Conservation (phyloP, 53 echinoderm and acorn worm genomes). For the Stichopus horrens region DNA sequence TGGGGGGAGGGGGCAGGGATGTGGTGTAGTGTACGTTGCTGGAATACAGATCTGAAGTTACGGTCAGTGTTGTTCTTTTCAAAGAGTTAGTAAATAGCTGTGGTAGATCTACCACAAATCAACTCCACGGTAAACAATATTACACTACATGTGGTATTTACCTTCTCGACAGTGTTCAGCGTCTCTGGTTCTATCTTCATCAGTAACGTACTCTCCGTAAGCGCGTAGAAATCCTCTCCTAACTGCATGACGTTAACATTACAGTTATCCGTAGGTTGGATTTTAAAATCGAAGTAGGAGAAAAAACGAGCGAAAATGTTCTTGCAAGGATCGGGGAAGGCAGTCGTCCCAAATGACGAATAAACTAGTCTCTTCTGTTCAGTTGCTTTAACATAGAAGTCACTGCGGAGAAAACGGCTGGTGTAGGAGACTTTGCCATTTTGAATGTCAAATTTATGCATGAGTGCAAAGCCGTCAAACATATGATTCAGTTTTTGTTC, state of each 20-base stretch:
- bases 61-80: too few relatives aligned
- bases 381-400: conserved; percentile 62
- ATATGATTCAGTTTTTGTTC: conserved; percentile 49
- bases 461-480: conserved; percentile 69
- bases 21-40: too few relatives aligned
- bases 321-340: conserved; percentile 86
- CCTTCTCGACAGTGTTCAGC: conserved; percentile 63
- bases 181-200: conserved; percentile 60
- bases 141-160: not conserved
- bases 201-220: conserved; percentile 62
- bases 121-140: too few relatives aligned
- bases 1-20: too few relatives aligned
- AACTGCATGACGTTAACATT: conserved; percentile 69
- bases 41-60: too few relatives aligned
- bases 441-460: conserved; percentile 67
- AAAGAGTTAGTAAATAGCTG: too few relatives aligned
- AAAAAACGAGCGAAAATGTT: conserved; percentile 69
- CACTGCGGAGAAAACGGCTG: conserved; percentile 65
- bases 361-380: conserved; percentile 71
- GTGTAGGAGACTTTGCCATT: conserved; percentile 62
- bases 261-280: conserved; percentile 66
- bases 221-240: conserved; percentile 70
- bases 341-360: conserved; percentile 67
- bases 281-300: conserved; percentile 52
- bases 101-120: too few relatives aligned